Percentiles rank a stretch among this genome's conserved stretches.
These are phyloP conservation scores for Listrodromus nycthemerus DNA, from an alignment of 2,888 invertebrate genomes.

Conservation along the genomic window DNA sequence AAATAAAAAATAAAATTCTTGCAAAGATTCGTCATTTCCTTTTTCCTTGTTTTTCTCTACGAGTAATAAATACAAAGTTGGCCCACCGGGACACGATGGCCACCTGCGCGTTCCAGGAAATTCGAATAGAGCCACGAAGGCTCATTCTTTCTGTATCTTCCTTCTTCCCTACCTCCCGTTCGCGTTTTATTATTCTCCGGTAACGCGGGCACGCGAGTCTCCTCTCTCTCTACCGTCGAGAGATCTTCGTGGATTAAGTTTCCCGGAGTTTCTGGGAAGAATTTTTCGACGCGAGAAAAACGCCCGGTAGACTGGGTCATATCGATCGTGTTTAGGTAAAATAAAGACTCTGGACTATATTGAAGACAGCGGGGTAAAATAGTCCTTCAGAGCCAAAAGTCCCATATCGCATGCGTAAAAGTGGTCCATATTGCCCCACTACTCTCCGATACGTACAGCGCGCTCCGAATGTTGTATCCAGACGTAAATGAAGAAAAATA, in stretches of 20 bases:
- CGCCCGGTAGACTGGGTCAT: constrained; percentile 24
- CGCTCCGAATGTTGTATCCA: no score
- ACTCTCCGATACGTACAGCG: no score
- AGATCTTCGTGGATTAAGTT: constrained; percentile 72
- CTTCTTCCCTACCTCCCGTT: constrained; percentile 10
- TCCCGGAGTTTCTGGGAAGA: constrained; percentile 70
- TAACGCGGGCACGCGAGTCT: constrained; percentile 38
- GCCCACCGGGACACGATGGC: constrained; percentile 65
- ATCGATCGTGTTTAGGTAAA: no score
- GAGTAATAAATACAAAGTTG: constrained; percentile 61
- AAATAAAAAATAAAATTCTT: neutral
- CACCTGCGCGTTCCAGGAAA: constrained; percentile 78
- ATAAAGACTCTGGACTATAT: no score
- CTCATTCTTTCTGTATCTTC: constrained; percentile 19
- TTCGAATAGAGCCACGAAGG: constrained; percentile 71
- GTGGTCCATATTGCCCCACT: no score
- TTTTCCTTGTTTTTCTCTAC: neutral
- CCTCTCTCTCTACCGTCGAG: neutral
- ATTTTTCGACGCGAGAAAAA: constrained; percentile 65
- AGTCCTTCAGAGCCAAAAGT: no score
- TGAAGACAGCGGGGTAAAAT: no score
- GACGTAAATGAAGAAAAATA: neutral
- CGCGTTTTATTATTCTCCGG: constrained; percentile 71
- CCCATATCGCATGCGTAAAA: no score
- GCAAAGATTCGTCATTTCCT: constrained; percentile 8